Evolutionary conservation across 2,113 vertebrate genomes (phyloP).

Genomic region (Coturnix japonica): DNA sequence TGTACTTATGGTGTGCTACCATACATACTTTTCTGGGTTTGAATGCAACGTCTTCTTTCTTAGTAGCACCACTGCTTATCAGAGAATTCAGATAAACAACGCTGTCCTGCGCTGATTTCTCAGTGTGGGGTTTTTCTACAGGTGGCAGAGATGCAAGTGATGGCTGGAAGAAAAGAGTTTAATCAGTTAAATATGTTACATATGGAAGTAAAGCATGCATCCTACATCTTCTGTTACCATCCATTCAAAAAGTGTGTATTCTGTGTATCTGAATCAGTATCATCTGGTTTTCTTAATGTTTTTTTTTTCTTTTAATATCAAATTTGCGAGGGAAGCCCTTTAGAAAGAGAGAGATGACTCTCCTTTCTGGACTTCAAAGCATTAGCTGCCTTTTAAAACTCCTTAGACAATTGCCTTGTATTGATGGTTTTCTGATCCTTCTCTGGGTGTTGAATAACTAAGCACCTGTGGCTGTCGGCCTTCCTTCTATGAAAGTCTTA

Average conservation of each 20-base stretch:
- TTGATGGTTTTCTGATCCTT: neutral
- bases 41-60: slow-evolving; percentile 83
- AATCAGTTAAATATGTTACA: neutral
- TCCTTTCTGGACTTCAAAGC: neutral
- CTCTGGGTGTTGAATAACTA: neutral
- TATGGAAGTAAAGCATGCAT: neutral
- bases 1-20: neutral
- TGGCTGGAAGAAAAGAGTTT: neutral
- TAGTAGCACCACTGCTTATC: slow-evolving; percentile 79
- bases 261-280: neutral
- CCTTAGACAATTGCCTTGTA: neutral
- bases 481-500: neutral
- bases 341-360: neutral
- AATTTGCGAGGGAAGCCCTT: neutral
- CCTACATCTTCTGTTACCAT: neutral
- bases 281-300: neutral
- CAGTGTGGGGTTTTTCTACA: neutral
- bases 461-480: neutral
- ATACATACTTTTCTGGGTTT: slow-evolving; percentile 83
- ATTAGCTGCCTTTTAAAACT: neutral
- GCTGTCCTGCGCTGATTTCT: slow-evolving; percentile 66
- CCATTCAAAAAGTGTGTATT: neutral
- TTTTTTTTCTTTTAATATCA: neutral
- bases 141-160: neutral
- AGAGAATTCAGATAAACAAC: slow-evolving; percentile 78